Evolutionary conservation across 2,797 vertebrate species (phyloP).

Genomic region (Oreochromis grahami): DNA sequence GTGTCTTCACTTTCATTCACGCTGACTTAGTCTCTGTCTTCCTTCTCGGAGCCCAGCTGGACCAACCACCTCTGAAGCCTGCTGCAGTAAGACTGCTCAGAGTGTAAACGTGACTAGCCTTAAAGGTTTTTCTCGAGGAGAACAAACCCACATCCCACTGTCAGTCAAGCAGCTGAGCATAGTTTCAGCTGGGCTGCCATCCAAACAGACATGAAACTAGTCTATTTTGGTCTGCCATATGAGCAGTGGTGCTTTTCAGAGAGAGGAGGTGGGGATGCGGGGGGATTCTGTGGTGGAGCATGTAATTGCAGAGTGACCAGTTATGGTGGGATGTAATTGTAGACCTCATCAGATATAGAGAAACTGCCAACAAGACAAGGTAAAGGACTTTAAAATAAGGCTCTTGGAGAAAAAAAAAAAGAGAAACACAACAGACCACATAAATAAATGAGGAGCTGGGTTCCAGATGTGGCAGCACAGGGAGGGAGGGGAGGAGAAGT

Average conservation of each 20-base stretch:
- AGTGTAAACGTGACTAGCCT: conserved; percentile 67
- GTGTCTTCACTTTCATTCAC: conserved; percentile 9
- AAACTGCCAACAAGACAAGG: conserved; percentile 72
- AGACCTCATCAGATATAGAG: conserved; percentile 73
- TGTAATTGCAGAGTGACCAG: conserved; percentile 78
- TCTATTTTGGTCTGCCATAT: conserved; percentile 88
- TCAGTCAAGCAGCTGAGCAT: conserved; percentile 81
- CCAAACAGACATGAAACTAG: conserved; percentile 87
- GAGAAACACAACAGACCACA: conserved; percentile 66
- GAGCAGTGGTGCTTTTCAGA: conserved; percentile 61
- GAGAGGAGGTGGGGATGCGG: conserved; percentile 17
- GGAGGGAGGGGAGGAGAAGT: conserved; percentile 41
- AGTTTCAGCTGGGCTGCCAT: conserved; percentile 82
- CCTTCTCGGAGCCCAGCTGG: conserved; percentile 23
- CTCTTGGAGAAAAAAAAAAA: neutral
- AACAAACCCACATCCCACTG: conserved; percentile 82
- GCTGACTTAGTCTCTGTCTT: conserved; percentile 10
- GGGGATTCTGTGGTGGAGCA: conserved; percentile 63
- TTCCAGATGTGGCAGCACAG: conserved; percentile 76
- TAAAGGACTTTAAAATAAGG: conserved; percentile 66
- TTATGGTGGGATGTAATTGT: conserved; percentile 75
- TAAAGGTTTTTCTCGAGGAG: conserved; percentile 66
- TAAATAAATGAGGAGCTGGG: conserved; percentile 78
- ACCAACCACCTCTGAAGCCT: conserved; percentile 50
- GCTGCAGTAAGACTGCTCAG: conserved; percentile 58